phyloP scores from a whole-genome alignment of 2,888 invertebrate species.

The Pyrocoelia pectoralis region DNA sequence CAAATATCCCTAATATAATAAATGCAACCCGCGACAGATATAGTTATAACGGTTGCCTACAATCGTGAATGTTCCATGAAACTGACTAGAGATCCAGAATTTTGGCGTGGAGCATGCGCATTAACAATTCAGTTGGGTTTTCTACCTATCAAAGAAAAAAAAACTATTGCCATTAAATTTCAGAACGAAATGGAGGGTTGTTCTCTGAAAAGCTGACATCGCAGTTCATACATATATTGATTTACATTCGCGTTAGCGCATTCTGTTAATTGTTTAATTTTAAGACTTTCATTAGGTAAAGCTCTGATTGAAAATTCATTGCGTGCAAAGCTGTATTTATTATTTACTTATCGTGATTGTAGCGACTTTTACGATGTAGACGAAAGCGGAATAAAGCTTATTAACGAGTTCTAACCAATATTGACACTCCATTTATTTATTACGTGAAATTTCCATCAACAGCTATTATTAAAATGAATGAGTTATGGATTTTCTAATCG shows the following conservation, averaged over 20 bases:
- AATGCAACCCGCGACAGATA: constrained; percentile 25
- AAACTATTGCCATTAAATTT: constrained; percentile 34
- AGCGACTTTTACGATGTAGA: too few relatives aligned
- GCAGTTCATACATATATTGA: constrained; percentile 29
- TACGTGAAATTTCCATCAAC: too few relatives aligned
- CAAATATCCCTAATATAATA: neutral
- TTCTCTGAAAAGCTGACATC: constrained; percentile 24
- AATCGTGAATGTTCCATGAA: constrained; percentile 27
- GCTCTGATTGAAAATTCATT: neutral
- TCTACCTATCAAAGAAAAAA: constrained; percentile 30
- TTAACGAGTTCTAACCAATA: too few relatives aligned
- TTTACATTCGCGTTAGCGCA: constrained; percentile 22
- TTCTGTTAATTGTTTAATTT: constrained; percentile 16
- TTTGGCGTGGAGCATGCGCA: constrained; percentile 24
- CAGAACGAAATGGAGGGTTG: constrained; percentile 24
- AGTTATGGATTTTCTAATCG: too few relatives aligned
- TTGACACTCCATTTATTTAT: too few relatives aligned
- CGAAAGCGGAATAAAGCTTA: too few relatives aligned
- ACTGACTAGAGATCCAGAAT: constrained; percentile 29
- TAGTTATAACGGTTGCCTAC: constrained; percentile 27
- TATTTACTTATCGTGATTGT: too few relatives aligned
- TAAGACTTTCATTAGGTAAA: neutral
- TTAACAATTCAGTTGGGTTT: constrained; percentile 12
- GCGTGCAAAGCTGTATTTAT: neutral
- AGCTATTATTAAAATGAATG: too few relatives aligned